Evolutionary conservation across 2,888 invertebrate genomes (phyloP), one percentile per base, ranked within the genome.

Genomic region (Cataglyphis rosenhaueri): DNA sequence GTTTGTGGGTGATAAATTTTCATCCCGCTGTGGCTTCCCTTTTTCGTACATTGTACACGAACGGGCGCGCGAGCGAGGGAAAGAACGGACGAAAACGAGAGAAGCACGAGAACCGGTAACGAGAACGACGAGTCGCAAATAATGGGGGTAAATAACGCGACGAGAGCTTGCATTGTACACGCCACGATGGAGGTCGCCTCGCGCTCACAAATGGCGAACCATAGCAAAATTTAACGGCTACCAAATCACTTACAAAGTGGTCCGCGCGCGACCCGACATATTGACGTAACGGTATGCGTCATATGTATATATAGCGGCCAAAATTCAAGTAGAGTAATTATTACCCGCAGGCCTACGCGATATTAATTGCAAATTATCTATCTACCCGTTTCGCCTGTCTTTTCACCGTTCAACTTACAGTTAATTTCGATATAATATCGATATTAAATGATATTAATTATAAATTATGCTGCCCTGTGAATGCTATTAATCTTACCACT

Each of bases 1-100:
- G 84, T 83, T 86, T 85, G 79, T 64, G 83, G 62, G 82, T 87
- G 82, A 89, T 89, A 89, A 86, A 84, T 87, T 85, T 79, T 65
- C 12, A 48, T 55, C 55, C 25, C n/a, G 38, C 66, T 6, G 1
- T 84, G 61, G 10, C 65, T 32, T 48, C 48, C 52, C 38, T 85
- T 82, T 75, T 78, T 85, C 83, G 75, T 74, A 57, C 81, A 64
- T 79, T 32, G 52, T n/a, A 52, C 71, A 21, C 83, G 81, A 76
- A 21, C 48, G 48, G 44, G 29, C 64, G 48, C 32, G 41, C 35
- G 48, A n/a, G 48, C 65, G 57, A 38, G 59, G 38, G 21, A 66
- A 66, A 78, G 57, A 76, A 59, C 52, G 78, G 73, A 70, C 71
- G 57, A 83, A 65, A 84, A 83, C 68, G 62, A 82, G 62, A 82